Evolutionary conservation across 2,797 vertebrate genomes (phyloP), one percentile per base, ranked within the genome.

Genomic region (Phalloptychus januarius): DNA sequence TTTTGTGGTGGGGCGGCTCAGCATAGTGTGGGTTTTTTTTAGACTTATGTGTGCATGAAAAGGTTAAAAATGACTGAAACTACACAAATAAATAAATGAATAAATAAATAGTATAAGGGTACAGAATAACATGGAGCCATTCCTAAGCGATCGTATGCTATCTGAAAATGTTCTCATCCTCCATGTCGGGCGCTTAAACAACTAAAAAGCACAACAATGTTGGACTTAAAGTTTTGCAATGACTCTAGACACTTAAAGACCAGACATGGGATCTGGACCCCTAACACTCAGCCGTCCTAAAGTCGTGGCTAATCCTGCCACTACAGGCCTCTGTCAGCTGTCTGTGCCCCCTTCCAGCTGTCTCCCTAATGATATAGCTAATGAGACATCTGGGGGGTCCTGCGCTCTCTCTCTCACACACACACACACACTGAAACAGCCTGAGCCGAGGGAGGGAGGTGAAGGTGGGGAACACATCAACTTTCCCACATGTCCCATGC

Each of bases 341-440:
- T 92, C 92, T 86, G 83, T 87, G 86, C 86, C 89, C 92, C 84
- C 91, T 88, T 88, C 92, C 94, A 95, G 95, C 94, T 96, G 95
- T 95, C 93, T 87, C 82, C 61, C 91, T 95, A 96, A 96, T 95
- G 95, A 95, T 95, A 95, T 94, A 96, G 93, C 91, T 95, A 95
- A 95, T 95, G 94, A 94, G 94, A 94, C 94, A 94, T 94, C 94
- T 95, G 94, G 93, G 94, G 91, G 91, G 91, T 78, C 83, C 77
- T 73, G 7, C 12, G 81, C 84, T 71, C 83, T 80, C 78, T 45
- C 74, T 52, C 48, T 42, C 40, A 50, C 20, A 50, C 44, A 44
- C 44, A 45, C 44, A 84, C 85, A 71, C 89, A 85, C 84, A 85
- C 82, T 25, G n/a, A 75, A 72, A 77, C 85, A 75, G 58, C 85